Percentiles rank a stretch among this genome's conserved stretches.
Evolutionary conservation across 2,888 invertebrate species (phyloP).

Genomic region (Monochamus alternatus): DNA sequence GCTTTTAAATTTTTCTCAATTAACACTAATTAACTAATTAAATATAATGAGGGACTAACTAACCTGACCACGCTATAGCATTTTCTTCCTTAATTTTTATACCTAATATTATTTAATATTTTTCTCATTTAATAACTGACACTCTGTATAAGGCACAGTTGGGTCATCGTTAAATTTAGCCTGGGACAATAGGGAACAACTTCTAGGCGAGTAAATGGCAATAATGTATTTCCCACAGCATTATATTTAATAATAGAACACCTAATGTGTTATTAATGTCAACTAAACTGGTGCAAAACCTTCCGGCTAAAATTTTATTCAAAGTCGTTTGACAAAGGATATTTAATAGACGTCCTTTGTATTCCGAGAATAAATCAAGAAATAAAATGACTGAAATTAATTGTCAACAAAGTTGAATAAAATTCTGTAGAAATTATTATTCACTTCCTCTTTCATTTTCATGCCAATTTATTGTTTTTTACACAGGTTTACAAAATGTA

Average conservation of each 20-base stretch:
- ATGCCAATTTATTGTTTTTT: too few relatives aligned
- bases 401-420: background rate
- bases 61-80: too few relatives aligned
- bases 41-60: too few relatives aligned
- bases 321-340: slow-evolving; percentile 11
- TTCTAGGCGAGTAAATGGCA: background rate
- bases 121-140: too few relatives aligned
- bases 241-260: slow-evolving; percentile 18
- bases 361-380: slow-evolving; percentile 23
- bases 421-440: slow-evolving; percentile 17
- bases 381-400: slow-evolving; percentile 15
- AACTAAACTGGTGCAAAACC: slow-evolving; percentile 17
- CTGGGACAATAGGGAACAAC: background rate
- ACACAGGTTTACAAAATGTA: too few relatives aligned
- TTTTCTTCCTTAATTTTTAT: too few relatives aligned
- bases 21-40: too few relatives aligned
- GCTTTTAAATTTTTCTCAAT: too few relatives aligned
- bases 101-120: too few relatives aligned
- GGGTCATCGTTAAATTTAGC: background rate
- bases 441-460: background rate
- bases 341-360: slow-evolving; percentile 21
- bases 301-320: background rate
- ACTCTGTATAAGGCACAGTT: background rate
- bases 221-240: slow-evolving; percentile 8
- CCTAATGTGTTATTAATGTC: slow-evolving; percentile 36